Evolutionary conservation across 2,888 invertebrate genomes (phyloP).

Genomic region (Cantharis rustica): DNA sequence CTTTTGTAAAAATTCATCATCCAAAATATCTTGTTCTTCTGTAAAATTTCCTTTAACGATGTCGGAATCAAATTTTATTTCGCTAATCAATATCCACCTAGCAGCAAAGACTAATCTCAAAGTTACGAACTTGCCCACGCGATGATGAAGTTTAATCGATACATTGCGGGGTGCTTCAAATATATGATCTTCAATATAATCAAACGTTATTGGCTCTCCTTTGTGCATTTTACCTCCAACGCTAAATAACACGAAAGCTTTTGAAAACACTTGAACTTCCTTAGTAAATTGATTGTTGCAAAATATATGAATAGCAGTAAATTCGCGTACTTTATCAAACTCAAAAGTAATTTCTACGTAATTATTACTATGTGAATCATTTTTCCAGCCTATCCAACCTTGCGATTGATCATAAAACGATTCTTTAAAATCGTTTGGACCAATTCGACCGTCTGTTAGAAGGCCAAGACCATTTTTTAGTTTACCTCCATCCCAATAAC

Average conservation of each 20-base stretch:
- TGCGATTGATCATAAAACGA: slow-evolving; percentile 64
- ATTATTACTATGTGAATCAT: slow-evolving; percentile 68
- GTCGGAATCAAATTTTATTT: slow-evolving; percentile 81
- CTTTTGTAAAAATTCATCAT: slow-evolving; percentile 39
- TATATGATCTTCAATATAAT: slow-evolving; percentile 74
- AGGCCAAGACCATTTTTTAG: slow-evolving; percentile 82
- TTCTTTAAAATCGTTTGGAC: slow-evolving; percentile 74
- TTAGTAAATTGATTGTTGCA: slow-evolving; percentile 86
- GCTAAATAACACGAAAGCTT: slow-evolving; percentile 78
- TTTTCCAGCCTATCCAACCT: slow-evolving; percentile 92
- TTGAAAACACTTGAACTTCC: slow-evolving; percentile 84
- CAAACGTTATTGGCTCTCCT: slow-evolving; percentile 75
- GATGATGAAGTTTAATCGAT: slow-evolving; percentile 78
- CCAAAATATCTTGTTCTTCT: slow-evolving; percentile 46
- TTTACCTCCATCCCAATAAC: slow-evolving; percentile 76
- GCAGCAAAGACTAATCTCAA: slow-evolving; percentile 78
- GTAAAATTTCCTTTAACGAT: slow-evolving; percentile 52
- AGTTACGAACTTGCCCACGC: slow-evolving; percentile 81
- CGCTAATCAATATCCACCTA: slow-evolving; percentile 88
- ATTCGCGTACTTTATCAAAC: slow-evolving; percentile 87
- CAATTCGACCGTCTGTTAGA: slow-evolving; percentile 80
- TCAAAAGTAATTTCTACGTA: slow-evolving; percentile 76
- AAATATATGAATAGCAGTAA: slow-evolving; percentile 79
- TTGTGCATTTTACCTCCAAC: slow-evolving; percentile 79
- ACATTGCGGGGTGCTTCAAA: slow-evolving; percentile 84